Evolutionary conservation across 2,113 vertebrate species (phyloP).

Genomic region (Scartelaos histophorus): DNA sequence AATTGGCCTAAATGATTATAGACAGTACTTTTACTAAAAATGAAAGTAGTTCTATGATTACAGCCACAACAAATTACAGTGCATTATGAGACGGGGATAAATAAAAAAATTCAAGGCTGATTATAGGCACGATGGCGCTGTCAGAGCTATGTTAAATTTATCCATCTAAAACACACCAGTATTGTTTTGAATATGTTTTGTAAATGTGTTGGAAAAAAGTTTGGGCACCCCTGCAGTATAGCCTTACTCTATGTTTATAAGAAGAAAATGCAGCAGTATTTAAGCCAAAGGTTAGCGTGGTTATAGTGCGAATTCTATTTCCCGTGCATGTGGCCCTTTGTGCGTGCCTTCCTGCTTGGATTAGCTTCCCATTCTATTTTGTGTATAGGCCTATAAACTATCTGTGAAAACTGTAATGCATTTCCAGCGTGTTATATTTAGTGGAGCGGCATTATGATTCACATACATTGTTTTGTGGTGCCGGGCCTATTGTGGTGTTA

Average conservation of each 20-base stretch:
- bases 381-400: slow-evolving; percentile 24
- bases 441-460: slow-evolving; percentile 59
- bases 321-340: slow-evolving; percentile 2
- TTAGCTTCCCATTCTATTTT: slow-evolving; percentile 16
- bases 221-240: too few relatives aligned
- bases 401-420: slow-evolving; percentile 30
- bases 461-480: slow-evolving; percentile 57
- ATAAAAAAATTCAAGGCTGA: too few relatives aligned
- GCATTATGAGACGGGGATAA: too few relatives aligned
- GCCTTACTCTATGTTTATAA: not conserved
- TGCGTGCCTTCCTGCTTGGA: slow-evolving; percentile 16
- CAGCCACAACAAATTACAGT: too few relatives aligned
- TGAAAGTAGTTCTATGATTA: too few relatives aligned
- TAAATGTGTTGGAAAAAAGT: too few relatives aligned
- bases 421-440: slow-evolving; percentile 61
- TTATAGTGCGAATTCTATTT: not conserved
- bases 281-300: not conserved
- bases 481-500: slow-evolving; percentile 49
- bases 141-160: too few relatives aligned
- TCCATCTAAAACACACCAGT: too few relatives aligned
- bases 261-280: not conserved
- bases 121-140: too few relatives aligned
- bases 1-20: too few relatives aligned
- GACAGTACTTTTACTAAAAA: too few relatives aligned
- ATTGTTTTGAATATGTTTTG: too few relatives aligned